Evolutionary conservation across 2,888 invertebrate species (phyloP), one percentile per base, ranked within the genome.

Genomic region (Ophion ellenae): DNA sequence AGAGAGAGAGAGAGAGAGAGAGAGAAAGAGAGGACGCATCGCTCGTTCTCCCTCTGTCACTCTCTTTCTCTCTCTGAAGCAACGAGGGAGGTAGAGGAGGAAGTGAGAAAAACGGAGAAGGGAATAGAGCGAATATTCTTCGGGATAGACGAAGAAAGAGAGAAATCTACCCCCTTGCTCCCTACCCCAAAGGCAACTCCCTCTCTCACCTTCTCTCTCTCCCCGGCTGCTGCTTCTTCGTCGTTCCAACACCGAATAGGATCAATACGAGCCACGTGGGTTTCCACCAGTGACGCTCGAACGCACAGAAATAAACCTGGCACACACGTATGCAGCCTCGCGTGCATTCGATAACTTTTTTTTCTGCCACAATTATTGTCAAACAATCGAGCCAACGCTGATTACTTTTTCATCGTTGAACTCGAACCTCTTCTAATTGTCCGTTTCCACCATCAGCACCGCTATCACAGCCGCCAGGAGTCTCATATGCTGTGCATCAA

Each of bases 181-280:
- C 78, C 36, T 36, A 45, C 69, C 63, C 61, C 80, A n/a, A 40
- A 59, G 67, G 66, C 61, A 57, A 53, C 45, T 32, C 32, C 32
- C 32, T 32, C 4, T 32, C 32, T 32, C 32, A 4, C 32, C 24
- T 24, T 32, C 32, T 32, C 32, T 74, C 74, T 20, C 63, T 10
- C 24, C 79, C 80, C 84, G 84, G 86, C 79, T 86, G 84, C 85
- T 87, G 87, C 87, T 89, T 89, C 90, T 89, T 89, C 89, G 89
- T 90, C 90, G 89, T 89, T 87, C 89, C 89, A 90, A 75, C 81
- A 69, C 90, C 91, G 90, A 91, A 91, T 90, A 89, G 91, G 94
- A 93, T 94, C 94, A 94, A 94, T 94, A 94, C 94, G 90, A 87
- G 90, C 93, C 94, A 94, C 94, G 94, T 94, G 94, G 93, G 93